Evolutionary conservation across 2,888 invertebrate species (phyloP), one percentile per base, ranked within the genome.

Genomic region (Antheraea yamamai): DNA sequence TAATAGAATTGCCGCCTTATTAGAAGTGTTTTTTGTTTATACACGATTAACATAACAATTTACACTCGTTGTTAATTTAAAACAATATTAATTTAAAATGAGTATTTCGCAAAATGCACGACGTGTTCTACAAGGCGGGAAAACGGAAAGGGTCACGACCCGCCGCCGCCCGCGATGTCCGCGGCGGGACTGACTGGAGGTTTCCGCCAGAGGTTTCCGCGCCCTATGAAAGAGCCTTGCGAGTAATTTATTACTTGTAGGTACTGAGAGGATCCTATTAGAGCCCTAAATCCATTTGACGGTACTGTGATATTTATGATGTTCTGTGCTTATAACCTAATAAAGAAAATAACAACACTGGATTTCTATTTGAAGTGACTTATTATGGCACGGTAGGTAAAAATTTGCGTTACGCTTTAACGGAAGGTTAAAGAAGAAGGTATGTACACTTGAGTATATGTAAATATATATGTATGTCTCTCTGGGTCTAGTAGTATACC

Each of bases 81-180:
- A 23, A 23, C 2, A 61, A 12, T 23, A 23, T 61, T 61, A 61
- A 66, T 66, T 16, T 30, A 12, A 30, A 66, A 26, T 14, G 30
- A 30, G 26, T 51, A 51, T 26, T 74, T 30, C 66, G 47, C 51
- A 20, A 72, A 58, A 47, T 20, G 14, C 18, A 23, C 39, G 73
- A 73, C 14, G 30, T 61, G 16, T 4, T 14, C 39, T 47, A 77
- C 51, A 78, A 80, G 75, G 26, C 26, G 18, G n/a, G n/a, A 23
- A 39, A 26, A 47, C 26, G 72, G 35, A n/a, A n/a, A 51, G 73
- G 73, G 73, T 78, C 83, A 84, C 80, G 82, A 89, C 89, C 92
- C 93, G 92, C 91, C 93, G 92, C 91, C 92, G 92, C 90, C 86
- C 91, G 90, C 92, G 93, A 90, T 90, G 91, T 83, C 82, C 89